phyloP scores from a whole-genome alignment of 2,888 invertebrate species.

The Pyralis farinalis region DNA sequence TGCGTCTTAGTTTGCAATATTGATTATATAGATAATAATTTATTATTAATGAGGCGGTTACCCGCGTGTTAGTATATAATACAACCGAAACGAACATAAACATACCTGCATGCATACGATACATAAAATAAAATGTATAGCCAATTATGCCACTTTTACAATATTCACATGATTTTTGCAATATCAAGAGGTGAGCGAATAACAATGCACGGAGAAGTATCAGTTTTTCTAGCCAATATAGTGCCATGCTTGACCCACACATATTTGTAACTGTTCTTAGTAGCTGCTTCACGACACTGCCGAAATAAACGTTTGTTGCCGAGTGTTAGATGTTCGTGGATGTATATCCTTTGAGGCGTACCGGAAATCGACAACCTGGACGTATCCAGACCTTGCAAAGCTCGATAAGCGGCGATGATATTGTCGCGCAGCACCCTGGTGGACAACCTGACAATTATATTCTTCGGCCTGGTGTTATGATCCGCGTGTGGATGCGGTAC shows the following conservation, averaged over 20 bases:
- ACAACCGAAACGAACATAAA: not conserved
- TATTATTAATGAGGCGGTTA: too few relatives aligned
- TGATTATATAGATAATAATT: too few relatives aligned
- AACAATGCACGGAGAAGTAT: slow-evolving; percentile 8
- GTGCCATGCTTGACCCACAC: slow-evolving; percentile 5
- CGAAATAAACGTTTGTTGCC: slow-evolving; percentile 2
- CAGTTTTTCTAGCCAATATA: slow-evolving; percentile 1
- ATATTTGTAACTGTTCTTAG: not conserved
- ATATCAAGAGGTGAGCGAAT: slow-evolving; percentile 3
- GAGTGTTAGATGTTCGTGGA: slow-evolving; percentile 1
- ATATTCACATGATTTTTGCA: not conserved
- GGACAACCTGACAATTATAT: too few relatives aligned
- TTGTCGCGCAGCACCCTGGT: too few relatives aligned
- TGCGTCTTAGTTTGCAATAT: too few relatives aligned
- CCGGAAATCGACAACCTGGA: not conserved
- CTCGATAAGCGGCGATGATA: too few relatives aligned
- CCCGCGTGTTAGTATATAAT: too few relatives aligned
- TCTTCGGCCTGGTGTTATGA: too few relatives aligned
- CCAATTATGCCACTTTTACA: not conserved
- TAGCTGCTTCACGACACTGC: slow-evolving; percentile 1
- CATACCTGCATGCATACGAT: not conserved
- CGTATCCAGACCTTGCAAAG: not conserved
- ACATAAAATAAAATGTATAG: not conserved
- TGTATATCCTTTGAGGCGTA: not conserved
- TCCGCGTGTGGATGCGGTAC: not conserved